Conservation (phyloP, 2,888 invertebrate genomes). For the Argyresthia goedartella region DNA sequence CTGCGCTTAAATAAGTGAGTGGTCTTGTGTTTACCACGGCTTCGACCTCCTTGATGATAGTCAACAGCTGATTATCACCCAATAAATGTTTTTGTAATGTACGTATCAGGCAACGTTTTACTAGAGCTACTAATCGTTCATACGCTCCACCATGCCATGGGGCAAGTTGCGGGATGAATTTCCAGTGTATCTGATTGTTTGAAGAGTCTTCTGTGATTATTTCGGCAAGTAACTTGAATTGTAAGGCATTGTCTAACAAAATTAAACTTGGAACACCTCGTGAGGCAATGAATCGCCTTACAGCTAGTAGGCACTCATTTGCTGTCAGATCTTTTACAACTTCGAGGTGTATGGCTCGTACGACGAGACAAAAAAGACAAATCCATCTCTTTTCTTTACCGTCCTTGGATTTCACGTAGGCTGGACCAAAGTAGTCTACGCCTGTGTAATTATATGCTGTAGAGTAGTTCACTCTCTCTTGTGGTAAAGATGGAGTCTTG, state of each 20-base stretch:
- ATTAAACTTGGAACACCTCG: slow-evolving; percentile 7
- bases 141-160: slow-evolving; percentile 13
- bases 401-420: neutral
- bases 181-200: slow-evolving; percentile 10
- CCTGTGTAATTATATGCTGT: slow-evolving; percentile 6
- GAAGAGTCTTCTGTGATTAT: slow-evolving; percentile 8
- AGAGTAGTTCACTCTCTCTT: slow-evolving; percentile 6
- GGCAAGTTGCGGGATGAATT: slow-evolving; percentile 11
- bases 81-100: slow-evolving; percentile 11
- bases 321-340: slow-evolving; percentile 9
- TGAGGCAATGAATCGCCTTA: slow-evolving; percentile 5
- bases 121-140: slow-evolving; percentile 10
- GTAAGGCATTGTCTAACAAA: slow-evolving; percentile 11
- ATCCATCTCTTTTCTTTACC: slow-evolving; percentile 1
- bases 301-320: slow-evolving; percentile 9
- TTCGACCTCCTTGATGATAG: slow-evolving; percentile 11
- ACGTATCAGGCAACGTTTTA: slow-evolving; percentile 11
- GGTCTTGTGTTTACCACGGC: slow-evolving; percentile 12
- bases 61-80: slow-evolving; percentile 8
- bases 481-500: slow-evolving; percentile 8
- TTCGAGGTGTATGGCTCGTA: slow-evolving; percentile 10
- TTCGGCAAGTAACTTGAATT: slow-evolving; percentile 10
- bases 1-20: slow-evolving; percentile 2
- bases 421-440: slow-evolving; percentile 8
- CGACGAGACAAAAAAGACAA: slow-evolving; percentile 3